These are phyloP conservation scores for Drosophila greeni DNA, from an alignment of 2,888 invertebrate species.

Conservation along the genomic window DNA sequence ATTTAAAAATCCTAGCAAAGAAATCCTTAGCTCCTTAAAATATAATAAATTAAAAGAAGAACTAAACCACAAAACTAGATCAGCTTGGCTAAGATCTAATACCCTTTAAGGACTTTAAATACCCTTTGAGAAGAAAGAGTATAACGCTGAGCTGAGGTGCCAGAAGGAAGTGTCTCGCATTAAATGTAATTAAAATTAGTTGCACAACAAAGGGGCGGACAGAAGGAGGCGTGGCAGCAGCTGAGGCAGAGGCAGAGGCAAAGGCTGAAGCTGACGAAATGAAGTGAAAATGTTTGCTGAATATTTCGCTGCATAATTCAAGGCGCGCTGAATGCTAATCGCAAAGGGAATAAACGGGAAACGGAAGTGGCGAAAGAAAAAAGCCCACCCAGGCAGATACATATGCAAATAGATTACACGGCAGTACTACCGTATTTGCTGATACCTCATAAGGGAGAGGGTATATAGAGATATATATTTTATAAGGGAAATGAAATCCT, in stretches of 20 bases:
- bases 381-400: constrained; percentile 24
- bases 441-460: not conserved
- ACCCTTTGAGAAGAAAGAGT: not conserved
- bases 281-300: constrained; percentile 51
- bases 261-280: constrained; percentile 44
- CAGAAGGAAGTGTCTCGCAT: constrained; percentile 33
- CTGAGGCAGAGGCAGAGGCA: constrained; percentile 3
- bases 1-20: too few species aligned
- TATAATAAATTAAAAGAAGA: not conserved
- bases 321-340: constrained; percentile 18
- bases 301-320: constrained; percentile 44
- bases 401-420: constrained; percentile 16
- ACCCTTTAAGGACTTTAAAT: too few species aligned
- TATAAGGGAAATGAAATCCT: too few species aligned
- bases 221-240: not conserved
- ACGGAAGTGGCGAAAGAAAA: constrained; percentile 25
- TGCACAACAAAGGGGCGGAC: constrained; percentile 15
- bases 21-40: too few species aligned
- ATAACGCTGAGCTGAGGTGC: too few species aligned
- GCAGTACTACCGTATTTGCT: constrained; percentile 7
- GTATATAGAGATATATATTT: not conserved
- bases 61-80: too few species aligned
- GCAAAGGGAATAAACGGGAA: not conserved
- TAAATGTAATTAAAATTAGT: constrained; percentile 55
- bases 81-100: not conserved